These are phyloP conservation scores for Dicerorhinus sumatrensis DNA, from an alignment of 2,113 vertebrate species.

Conservation along the genomic window DNA sequence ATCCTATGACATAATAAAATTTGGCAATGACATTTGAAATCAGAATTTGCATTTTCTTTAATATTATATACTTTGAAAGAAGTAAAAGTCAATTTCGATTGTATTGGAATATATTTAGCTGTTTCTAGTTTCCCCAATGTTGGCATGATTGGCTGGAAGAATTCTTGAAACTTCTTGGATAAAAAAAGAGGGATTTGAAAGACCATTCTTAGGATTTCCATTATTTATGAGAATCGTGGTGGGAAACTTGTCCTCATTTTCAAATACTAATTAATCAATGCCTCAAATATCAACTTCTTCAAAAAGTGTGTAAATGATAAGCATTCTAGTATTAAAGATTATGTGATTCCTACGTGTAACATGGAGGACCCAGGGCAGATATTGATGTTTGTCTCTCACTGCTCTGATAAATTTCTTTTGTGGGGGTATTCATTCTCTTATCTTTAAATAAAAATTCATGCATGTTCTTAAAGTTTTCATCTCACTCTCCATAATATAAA, in stretches of 20 bases:
- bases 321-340: not conserved
- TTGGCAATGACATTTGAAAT: not conserved
- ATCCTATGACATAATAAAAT: not conserved
- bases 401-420: not conserved
- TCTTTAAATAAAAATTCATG: not conserved
- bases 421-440: not conserved
- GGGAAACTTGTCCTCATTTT: not conserved
- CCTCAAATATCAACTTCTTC: not conserved
- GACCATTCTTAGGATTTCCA: not conserved
- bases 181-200: not conserved
- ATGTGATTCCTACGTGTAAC: not conserved
- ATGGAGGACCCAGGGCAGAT: not conserved
- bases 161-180: not conserved
- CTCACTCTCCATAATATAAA: not conserved
- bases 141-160: not conserved
- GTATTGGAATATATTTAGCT: not conserved
- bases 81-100: not conserved
- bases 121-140: not conserved
- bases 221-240: not conserved
- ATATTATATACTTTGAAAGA: not conserved
- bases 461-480: not conserved
- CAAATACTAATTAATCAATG: not conserved
- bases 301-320: not conserved
- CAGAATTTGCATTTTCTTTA: not conserved
- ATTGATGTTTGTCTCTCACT: not conserved